A percentile compares a stretch with the other conserved stretches of the same genome.
These are phyloP conservation scores for Varanus salvator DNA, from an alignment of 2,113 vertebrate species.

Conservation along the genomic window DNA sequence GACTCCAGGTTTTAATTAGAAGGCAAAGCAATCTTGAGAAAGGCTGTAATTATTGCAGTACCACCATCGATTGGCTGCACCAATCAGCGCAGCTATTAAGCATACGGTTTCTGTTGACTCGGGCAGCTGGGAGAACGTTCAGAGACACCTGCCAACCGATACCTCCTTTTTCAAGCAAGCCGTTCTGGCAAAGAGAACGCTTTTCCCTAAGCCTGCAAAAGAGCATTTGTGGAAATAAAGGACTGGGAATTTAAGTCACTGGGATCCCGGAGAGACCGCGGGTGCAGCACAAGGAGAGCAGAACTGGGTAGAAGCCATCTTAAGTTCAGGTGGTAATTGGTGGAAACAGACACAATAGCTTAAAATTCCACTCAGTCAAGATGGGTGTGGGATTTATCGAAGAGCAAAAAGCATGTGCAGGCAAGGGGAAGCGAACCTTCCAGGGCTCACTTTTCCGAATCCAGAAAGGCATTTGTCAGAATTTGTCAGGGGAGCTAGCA, in stretches of 20 bases:
- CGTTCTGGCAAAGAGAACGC: rapidly evolving
- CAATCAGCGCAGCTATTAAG: constrained; percentile 70
- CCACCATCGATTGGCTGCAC: constrained; percentile 58
- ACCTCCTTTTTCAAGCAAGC: constrained; percentile 16
- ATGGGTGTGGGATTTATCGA: too few species aligned
- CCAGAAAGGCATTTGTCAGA: too few species aligned
- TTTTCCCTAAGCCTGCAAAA: constrained; percentile 33
- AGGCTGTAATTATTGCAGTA: constrained; percentile 76
- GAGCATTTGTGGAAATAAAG: constrained; percentile 51
- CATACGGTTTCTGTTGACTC: constrained; percentile 52
- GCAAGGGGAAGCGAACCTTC: too few species aligned
- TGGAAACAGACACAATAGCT: background rate
- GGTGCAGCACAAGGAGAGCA: background rate
- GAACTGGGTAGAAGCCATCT: constrained; percentile 36
- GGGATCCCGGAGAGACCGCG: background rate
- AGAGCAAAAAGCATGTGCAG: too few species aligned
- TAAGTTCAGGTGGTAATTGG: constrained; percentile 5
- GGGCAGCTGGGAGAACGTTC: constrained; percentile 65
- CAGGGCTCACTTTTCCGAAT: too few species aligned
- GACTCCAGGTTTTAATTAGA: constrained; percentile 82
- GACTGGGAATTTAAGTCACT: background rate
- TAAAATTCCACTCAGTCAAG: too few species aligned
- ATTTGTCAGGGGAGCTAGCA: too few species aligned
- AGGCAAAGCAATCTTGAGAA: constrained; percentile 73
- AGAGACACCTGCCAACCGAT: constrained; percentile 45